Conservation (phyloP, 2,888 invertebrate species). For the Chydorus sphaericus region DNA sequence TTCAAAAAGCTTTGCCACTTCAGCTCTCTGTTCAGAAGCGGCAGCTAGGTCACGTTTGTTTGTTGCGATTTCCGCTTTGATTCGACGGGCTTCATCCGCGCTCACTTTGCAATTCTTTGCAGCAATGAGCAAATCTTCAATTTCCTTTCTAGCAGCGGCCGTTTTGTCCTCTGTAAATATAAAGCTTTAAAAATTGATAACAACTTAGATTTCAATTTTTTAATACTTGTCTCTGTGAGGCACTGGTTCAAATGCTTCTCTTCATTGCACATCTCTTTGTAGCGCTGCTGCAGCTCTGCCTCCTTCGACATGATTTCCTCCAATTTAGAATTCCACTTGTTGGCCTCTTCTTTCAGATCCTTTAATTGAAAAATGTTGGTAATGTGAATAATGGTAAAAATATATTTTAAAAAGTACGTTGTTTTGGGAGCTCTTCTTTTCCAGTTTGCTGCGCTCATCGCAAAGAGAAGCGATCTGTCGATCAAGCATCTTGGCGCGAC, state of each 20-base stretch:
- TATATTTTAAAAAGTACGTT: background rate
- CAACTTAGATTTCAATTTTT: background rate
- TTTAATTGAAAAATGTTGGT: background rate
- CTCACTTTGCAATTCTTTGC: conserved; percentile 1
- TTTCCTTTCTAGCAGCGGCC: background rate
- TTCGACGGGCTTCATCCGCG: background rate
- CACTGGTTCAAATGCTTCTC: background rate
- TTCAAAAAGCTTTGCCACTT: background rate
- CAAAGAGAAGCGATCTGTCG: background rate
- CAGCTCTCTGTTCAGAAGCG: background rate
- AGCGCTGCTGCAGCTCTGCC: background rate
- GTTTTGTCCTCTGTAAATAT: background rate
- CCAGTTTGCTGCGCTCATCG: background rate
- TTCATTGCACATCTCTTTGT: background rate
- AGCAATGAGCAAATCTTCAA: background rate
- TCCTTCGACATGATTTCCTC: background rate
- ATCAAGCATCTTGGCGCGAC: background rate
- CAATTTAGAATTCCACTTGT: background rate
- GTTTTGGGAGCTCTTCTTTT: background rate
- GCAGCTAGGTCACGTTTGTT: background rate
- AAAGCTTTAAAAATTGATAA: background rate
- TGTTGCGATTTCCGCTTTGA: background rate
- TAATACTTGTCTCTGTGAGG: background rate
- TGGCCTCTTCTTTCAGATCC: background rate
- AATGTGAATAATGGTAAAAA: background rate